These are phyloP conservation scores for Chrysemys picta DNA, from an alignment of 2,113 vertebrate genomes.

Conservation along the genomic window DNA sequence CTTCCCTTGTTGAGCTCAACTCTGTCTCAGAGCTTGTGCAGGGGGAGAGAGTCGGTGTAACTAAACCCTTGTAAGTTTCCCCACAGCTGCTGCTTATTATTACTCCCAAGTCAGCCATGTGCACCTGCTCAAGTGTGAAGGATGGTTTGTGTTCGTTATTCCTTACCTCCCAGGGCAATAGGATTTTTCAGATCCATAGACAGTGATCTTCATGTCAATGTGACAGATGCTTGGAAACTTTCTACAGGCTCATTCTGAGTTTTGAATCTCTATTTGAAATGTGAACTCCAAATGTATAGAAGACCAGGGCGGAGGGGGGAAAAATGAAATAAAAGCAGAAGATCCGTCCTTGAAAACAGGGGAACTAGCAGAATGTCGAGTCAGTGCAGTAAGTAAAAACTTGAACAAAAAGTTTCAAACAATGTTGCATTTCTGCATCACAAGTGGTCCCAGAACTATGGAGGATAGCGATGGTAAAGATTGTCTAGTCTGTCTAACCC, in stretches of 20 bases:
- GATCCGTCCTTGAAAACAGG: neutral
- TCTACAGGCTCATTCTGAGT: neutral
- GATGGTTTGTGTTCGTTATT: neutral
- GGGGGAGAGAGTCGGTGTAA: neutral
- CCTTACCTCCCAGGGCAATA: fast-evolving
- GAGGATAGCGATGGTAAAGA: neutral
- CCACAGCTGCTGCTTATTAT: neutral
- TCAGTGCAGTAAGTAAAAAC: neutral
- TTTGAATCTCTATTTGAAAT: neutral
- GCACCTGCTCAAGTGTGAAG: neutral
- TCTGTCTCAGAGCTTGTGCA: neutral
- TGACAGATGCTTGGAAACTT: fast-evolving
- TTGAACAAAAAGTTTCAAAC: neutral
- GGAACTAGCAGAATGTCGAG: neutral
- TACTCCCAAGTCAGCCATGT: neutral
- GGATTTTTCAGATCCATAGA: neutral
- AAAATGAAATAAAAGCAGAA: neutral
- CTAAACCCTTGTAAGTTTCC: neutral
- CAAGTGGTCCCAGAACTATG: neutral
- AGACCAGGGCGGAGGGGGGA: fast-evolving
- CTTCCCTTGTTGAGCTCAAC: fast-evolving
- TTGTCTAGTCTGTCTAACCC: neutral
- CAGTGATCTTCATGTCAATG: neutral
- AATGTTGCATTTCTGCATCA: neutral
- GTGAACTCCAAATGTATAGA: neutral